Evolutionary conservation across 1,140 invertebrate genomes (phyloP), one percentile per base, ranked within the genome.

Genomic region (Vanessa tameamea): DNA sequence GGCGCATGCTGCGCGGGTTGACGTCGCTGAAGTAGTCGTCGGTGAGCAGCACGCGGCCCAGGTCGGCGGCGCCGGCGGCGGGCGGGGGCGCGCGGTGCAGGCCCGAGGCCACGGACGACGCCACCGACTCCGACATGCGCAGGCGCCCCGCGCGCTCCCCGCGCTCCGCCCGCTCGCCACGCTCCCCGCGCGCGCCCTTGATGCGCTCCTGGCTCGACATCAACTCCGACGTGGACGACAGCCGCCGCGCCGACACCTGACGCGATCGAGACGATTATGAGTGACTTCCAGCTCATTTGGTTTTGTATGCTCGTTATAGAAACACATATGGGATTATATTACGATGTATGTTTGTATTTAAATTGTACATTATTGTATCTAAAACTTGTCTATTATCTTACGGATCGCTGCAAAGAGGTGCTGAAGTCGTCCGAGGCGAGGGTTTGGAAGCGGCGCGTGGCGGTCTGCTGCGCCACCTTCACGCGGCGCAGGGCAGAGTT

Each of bases 21-120:
- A 99, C 98, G 92, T 99, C 99, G 82, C 97, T 98, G 83, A 99
- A 99, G 93, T 99, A 99, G 92, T 99, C 98, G 87, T 99, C 98
- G 2, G 97, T 98, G 0, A 98, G 94, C 57, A 98, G 93, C 93
- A 98, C 97, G 80, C 97, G 79, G 64, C 84, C 81, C 1, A 91
- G 80, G 78, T 92, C 90, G 0, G 87, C 89, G n/a, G 89, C 90
- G 37, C 87, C 87, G 26, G 78, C 76, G 48, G 79, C 78, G 16
- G 86, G 85, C 92, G 74, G 95, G 20, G 91, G 83, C 93, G 68
- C 95, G 5, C 95, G 93, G 90, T 98, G 97, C 64, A 98, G 93
- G 85, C 97, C 97, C 48, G 97, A 98, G 16, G 97, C 97, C 71
- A 98, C 96, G 47, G 97, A 98, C 86, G 97, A 98, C 5, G 97